Evolutionary conservation across 2,113 vertebrate species (phyloP), one percentile per base, ranked within the genome.

Genomic region (Condylura cristata): DNA sequence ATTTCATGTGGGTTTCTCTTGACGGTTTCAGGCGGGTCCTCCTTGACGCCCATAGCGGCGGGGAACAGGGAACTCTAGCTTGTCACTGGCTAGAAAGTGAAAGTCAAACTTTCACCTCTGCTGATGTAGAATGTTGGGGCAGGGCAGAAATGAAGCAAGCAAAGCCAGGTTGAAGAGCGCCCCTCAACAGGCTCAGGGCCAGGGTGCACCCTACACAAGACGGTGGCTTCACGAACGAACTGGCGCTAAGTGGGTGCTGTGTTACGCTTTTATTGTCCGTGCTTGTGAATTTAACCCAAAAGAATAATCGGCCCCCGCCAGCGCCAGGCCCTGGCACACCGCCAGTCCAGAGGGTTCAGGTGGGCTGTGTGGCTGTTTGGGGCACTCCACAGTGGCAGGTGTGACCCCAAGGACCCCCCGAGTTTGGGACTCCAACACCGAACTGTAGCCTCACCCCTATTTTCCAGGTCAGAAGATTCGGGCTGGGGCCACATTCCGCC

Each of bases 311-410:
- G 30, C 46, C 44, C 44, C 6, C 3, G 63, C 32, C 48, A 37
- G 72, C n/a, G 7, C 39, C 41, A 5, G 6, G 48, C 28, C 39
- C 28, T 26, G 78, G 30, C 34, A 0, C 20, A 44, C 26, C 53
- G 53, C 7, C 53, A 28, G 32, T 2, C 0, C 2, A 10, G 41
- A 46, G 37, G 34, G 5, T 56, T 4, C 0, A 13, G 2, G 13
- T 0, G 6, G 12, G 41, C 10, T 1, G 3, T 7, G 2, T 6
- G 44, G 34, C 51, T 26, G 17, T 1, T 0, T 1, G 17, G 53
- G 39, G 22, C 11, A 24, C 60, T 65, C 34, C 22, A 0, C 0
- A 0, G 26, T 2, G 14, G 60, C 65, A 8, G n/a, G n/a, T 71
- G 26, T 17, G 76, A 20, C 71, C 28, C 18, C 1, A 4, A 39